phyloP scores from a whole-genome alignment of 1,140 invertebrate genomes.

The Prorops nasuta region DNA sequence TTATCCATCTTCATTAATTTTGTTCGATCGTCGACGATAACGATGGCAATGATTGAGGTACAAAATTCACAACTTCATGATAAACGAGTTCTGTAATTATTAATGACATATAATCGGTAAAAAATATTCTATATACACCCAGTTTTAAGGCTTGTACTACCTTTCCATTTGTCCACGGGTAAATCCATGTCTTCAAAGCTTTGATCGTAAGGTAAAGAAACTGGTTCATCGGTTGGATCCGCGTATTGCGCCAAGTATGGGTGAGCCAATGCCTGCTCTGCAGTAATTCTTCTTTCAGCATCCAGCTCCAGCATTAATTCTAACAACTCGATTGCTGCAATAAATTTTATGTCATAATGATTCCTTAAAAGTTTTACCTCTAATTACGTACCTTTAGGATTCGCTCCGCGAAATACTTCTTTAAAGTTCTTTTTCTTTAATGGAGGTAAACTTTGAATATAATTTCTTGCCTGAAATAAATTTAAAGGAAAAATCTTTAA shows the following conservation, averaged over 20 bases:
- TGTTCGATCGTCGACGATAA: conserved; percentile 51
- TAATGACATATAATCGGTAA: conserved; percentile 23
- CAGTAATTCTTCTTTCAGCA: conserved; percentile 89
- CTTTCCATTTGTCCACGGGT: conserved; percentile 90
- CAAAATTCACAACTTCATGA: conserved; percentile 74
- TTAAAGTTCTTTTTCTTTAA: conserved; percentile 89
- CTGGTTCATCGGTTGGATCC: conserved; percentile 90
- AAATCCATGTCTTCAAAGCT: conserved; percentile 94
- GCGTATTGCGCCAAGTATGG: conserved; percentile 84
- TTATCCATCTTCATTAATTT: conserved; percentile 15
- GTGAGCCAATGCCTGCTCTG: conserved; percentile 91
- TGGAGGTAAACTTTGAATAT: conserved; percentile 87
- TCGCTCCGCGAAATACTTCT: conserved; percentile 87
- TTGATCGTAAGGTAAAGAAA: conserved; percentile 85
- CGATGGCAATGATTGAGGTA: conserved; percentile 63
- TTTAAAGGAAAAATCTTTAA: background rate
- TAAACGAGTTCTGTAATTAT: conserved; percentile 68
- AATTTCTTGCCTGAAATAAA: conserved; percentile 80
- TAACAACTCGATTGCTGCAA: conserved; percentile 84
- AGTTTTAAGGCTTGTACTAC: too few species aligned
- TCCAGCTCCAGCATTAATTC: conserved; percentile 96
- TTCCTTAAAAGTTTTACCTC: background rate
- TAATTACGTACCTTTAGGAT: conserved; percentile 74
- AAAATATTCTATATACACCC: conserved; percentile 10
- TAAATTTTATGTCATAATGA: conserved; percentile 2